A percentile compares a stretch with the other conserved stretches of the same genome.
phyloP scores from a whole-genome alignment of 2,797 vertebrate genomes.

The Pangasius mekongensis region DNA sequence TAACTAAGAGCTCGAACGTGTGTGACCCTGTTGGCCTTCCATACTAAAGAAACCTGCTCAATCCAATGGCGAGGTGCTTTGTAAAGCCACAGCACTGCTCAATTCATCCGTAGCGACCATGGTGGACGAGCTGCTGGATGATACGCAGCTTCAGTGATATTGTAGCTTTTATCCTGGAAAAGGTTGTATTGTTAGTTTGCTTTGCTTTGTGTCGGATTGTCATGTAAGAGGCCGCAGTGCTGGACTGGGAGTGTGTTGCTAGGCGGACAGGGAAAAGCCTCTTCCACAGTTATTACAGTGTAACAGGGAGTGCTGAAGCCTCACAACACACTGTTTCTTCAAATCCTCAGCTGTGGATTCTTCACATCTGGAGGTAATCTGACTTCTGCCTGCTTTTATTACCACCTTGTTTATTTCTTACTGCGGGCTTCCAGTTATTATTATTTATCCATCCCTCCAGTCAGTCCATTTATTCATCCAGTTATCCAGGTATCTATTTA shows the following conservation, averaged over 20 bases:
- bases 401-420: background rate
- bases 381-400: background rate
- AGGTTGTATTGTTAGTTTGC: background rate
- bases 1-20: background rate
- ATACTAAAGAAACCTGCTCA: constrained; percentile 28
- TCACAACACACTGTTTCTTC: constrained; percentile 33
- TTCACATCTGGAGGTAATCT: constrained; percentile 70
- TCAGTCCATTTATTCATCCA: background rate
- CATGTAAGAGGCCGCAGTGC: constrained; percentile 72
- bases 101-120: constrained; percentile 30
- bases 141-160: background rate
- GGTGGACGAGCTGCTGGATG: constrained; percentile 1
- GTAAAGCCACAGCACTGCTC: constrained; percentile 29
- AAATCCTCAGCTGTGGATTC: constrained; percentile 54
- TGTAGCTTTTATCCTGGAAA: background rate
- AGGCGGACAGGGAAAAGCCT: constrained; percentile 60
- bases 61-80: constrained; percentile 35
- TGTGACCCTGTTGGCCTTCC: constrained; percentile 20
- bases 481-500: background rate
- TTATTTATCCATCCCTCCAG: constrained; percentile 23
- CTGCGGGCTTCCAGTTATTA: constrained; percentile 5
- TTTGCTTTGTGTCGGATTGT: constrained; percentile 25
- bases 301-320: constrained; percentile 28
- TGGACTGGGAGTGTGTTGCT: constrained; percentile 63
- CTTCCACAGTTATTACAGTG: background rate